Evolutionary conservation across 2,888 invertebrate species (phyloP).

Genomic region (Glyphotaelius pellucidus): DNA sequence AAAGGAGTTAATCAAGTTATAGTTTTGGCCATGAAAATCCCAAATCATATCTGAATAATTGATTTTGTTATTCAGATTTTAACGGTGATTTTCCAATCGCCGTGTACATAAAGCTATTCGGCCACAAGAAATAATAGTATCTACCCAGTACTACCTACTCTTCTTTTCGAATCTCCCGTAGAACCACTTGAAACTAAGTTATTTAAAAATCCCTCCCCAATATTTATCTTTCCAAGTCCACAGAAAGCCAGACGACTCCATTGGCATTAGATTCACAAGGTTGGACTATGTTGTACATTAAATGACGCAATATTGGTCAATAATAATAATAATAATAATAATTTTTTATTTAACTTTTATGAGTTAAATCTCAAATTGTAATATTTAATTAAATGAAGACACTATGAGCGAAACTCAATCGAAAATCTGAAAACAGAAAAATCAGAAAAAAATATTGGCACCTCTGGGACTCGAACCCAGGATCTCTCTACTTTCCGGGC

Average conservation of each 20-base stretch:
- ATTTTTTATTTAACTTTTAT: too few relatives aligned
- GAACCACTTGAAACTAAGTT: background rate
- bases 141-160: too few relatives aligned
- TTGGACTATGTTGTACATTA: background rate
- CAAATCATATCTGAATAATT: background rate
- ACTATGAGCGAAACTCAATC: too few relatives aligned
- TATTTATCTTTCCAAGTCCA: background rate
- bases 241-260: background rate
- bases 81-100: background rate
- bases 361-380: too few relatives aligned
- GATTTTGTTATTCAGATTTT: background rate
- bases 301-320: background rate
- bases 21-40: too few relatives aligned
- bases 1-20: too few relatives aligned
- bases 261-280: background rate
- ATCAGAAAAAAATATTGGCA: too few relatives aligned
- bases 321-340: too few relatives aligned
- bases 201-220: background rate
- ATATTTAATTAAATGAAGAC: too few relatives aligned
- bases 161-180: background rate
- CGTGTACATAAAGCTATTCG: background rate
- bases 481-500: too few relatives aligned
- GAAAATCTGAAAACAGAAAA: too few relatives aligned
- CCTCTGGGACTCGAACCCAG: too few relatives aligned
- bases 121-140: background rate